Evolutionary conservation across 2,113 vertebrate species (phyloP), one percentile per base, ranked within the genome.

Genomic region (Chaetodon auriga): DNA sequence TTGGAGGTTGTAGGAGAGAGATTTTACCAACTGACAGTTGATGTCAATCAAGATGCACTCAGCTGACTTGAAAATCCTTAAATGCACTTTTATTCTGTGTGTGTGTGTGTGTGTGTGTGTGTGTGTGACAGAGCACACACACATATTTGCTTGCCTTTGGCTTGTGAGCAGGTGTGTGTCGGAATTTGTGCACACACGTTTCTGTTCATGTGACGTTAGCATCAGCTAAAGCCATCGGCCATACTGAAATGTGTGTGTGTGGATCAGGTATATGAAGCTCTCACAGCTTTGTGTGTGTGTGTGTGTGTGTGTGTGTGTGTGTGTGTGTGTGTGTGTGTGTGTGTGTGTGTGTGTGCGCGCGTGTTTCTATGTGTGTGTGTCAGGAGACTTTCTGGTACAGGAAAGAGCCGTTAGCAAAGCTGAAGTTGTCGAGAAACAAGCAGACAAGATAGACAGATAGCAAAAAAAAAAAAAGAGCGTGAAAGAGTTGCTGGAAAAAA

Each of bases 31-130:
- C 79, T 90, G 84, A 72, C 82, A 90, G 82, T 60, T 8, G 1
- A 25, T 69, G 87, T 89, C 87, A 81, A 72, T 90, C 89, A 87
- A 57, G 63, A 83, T 85, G 86, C 86, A 87, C 84, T 91, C 81
- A 64, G 68, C 83, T 80, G 81, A 79, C 60, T 76, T 15, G 1
- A 54, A 51, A 83, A 83, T 74, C 66, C 71, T 54, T 68, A 60
- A 75, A 83, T 83, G 83, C 79, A 86, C 73, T 85, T 84, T 84
- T 72, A 63, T 69, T 69, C 57, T 70, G 25, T 76, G 70, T 83
- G 55, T 62, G 41, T 48, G 51, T 23, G 61, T 64, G 46, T 54
- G 21, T 25, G 41, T 68, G 19, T 49, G 64, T 46, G 49, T 78
- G 51, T 58, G 57, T 49, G 19, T 62, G n/a, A 64, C 46, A 58